Base-by-base conservation (phyloP, 1,140 invertebrate species). In the Periplaneta americana region DNA sequence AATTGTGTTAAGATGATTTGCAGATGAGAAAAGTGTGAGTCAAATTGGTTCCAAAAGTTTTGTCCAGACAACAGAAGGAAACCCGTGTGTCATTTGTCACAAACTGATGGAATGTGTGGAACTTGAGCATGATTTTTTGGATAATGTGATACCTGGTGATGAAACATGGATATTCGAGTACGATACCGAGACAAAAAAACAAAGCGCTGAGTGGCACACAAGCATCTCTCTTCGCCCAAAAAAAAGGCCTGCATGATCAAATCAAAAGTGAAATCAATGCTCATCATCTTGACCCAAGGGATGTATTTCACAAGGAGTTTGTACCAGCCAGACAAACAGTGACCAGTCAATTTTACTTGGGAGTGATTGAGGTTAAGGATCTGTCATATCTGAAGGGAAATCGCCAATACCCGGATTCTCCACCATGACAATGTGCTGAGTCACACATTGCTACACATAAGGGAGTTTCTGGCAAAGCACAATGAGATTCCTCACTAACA, bases 201-300 rank as follows among this genome's bases (percentile, higher is more conserved):
- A 79, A 81, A 80, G 18, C 74, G 17, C n/a, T 6, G 82, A 86
- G 80, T 86, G 83, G 84, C 80, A 84, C 74, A 80, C 74, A 17
- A 22, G 18, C 31, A 48, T 2, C 13, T 83, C 81, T 15, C 83
- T 83, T 1, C 80, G 76, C 36, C 82, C 84, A 4, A 86, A 87
- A 80, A 85, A 87, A n/a, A n/a, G 82, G 80, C 82, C 48, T 74
- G 81, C 33, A 82, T 81, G 80, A 82, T 78, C 79, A 83, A 83
- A 35, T 86, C 84, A 48, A 85, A 85, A 39, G 81, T 86, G 39
- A 87, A 87, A 82, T 84, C 84, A 18, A 87, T 86, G 84, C 80
- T 85, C 74, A 85, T 86, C 82, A 86, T 86, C 82, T 87, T 87
- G 80, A 82, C 86, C 79, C 31, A 22, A 82, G 80, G 74, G 84